Evolutionary conservation across 2,797 vertebrate species (phyloP), one percentile per base, ranked within the genome.

Genomic region (Emydoidea blandingii): DNA sequence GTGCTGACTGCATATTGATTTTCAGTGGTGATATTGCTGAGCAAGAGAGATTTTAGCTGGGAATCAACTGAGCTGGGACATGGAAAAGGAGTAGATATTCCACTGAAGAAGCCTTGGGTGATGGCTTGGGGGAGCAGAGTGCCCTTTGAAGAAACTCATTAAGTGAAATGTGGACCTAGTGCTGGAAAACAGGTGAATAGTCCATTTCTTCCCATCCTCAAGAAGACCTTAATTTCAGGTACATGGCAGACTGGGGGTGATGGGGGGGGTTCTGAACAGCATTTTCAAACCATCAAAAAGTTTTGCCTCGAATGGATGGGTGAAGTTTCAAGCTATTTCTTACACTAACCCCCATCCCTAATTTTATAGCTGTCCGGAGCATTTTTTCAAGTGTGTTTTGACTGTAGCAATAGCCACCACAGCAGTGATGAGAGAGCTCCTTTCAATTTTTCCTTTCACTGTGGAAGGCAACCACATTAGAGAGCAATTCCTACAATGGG

Each of bases 381-480:
- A 49, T 85, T 79, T 94, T 97, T 95, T 80, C 84, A 93, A 87
- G 89, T 94, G 95, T 86, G 81, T 1, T 41, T 76, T 93, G 94
- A 91, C 88, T 83, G 50, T 68, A 93, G 84, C 95, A 95, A 91
- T 94, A 96, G 79, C 87, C 59, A 91, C 34, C 25, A 50, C 81
- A 87, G 93, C 85, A 95, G 91, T 1, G 25, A 91, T 94, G 93
- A 95, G 96, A 96, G 93, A 95, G 86, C 89, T 95, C 6, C 85
- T 97, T 83, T 92, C 84, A 27, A 78, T 83, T 49, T 86, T 89
- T 65, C 79, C 41, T 83, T 80, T 86, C 65, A n/a, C 41, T 49
- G 78, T 62, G 78, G 62, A 92, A 96, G 94, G 91, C 44, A 91
- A 65, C 88, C 59, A 74, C 2, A 12, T 83, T 94, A 96, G 65